These are phyloP conservation scores for Dromiciops gliroides DNA, from an alignment of 2,113 vertebrate species.

Conservation along the genomic window DNA sequence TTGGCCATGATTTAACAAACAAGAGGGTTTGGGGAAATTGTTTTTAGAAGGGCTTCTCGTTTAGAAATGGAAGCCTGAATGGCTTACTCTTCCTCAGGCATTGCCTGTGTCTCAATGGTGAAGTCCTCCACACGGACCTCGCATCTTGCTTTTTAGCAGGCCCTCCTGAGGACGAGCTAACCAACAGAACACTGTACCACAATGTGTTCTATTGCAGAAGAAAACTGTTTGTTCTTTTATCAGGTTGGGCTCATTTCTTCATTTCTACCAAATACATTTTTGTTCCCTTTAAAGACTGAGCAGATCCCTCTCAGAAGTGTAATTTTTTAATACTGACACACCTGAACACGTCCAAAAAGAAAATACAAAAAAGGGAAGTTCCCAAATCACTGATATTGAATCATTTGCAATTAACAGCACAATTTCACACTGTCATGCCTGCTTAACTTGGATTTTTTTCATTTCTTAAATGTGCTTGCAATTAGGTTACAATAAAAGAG, in stretches of 20 bases:
- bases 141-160: conserved; percentile 45
- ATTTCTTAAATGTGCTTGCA: conserved; percentile 48
- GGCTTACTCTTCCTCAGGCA: conserved; percentile 55
- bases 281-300: conserved; percentile 67
- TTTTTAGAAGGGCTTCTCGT: conserved; percentile 54
- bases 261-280: conserved; percentile 65
- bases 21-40: background rate
- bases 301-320: conserved; percentile 59
- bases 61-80: conserved; percentile 20
- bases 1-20: conserved; percentile 33
- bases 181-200: background rate
- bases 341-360: conserved; percentile 66
- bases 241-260: conserved; percentile 62
- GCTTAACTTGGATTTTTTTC: conserved; percentile 43
- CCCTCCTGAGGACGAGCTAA: conserved; percentile 58
- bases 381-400: conserved; percentile 42
- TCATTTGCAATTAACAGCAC: conserved; percentile 39
- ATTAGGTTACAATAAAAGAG: conserved; percentile 55
- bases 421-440: conserved; percentile 52
- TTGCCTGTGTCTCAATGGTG: conserved; percentile 64
- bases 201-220: conserved; percentile 52
- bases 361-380: conserved; percentile 58
- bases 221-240: conserved; percentile 65
- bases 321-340: conserved; percentile 75
- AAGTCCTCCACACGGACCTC: conserved; percentile 41